Conservation (phyloP, 2,797 vertebrate genomes). For the Lates japonicus region DNA sequence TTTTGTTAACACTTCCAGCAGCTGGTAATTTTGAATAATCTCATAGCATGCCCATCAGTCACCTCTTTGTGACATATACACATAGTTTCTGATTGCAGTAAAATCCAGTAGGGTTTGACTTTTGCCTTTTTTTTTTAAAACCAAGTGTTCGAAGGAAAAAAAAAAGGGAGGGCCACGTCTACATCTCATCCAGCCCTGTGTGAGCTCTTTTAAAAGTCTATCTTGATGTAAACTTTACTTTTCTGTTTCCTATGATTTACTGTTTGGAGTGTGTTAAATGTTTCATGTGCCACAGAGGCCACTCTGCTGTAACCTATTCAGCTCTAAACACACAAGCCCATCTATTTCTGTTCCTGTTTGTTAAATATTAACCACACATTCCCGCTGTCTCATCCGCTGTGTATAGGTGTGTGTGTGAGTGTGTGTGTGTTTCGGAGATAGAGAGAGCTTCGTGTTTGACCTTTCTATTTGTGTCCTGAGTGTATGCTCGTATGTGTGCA, state of each 20-base stretch:
- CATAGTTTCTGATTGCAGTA: slow-evolving; percentile 20
- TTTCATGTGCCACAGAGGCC: slow-evolving; percentile 82
- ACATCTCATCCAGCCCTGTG: slow-evolving; percentile 36
- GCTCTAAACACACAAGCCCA: slow-evolving; percentile 79
- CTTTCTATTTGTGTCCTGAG: slow-evolving; percentile 61
- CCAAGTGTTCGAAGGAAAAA: not conserved
- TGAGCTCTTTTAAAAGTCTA: slow-evolving; percentile 74
- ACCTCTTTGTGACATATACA: slow-evolving; percentile 22
- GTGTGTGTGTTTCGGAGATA: slow-evolving; percentile 48
- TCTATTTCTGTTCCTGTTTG: slow-evolving; percentile 85
- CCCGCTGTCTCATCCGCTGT: slow-evolving; percentile 74
- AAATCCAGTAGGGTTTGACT: not conserved
- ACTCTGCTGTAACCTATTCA: slow-evolving; percentile 78
- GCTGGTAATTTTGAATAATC: slow-evolving; percentile 24
- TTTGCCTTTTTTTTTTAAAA: slow-evolving; percentile 5
- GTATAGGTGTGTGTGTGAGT: slow-evolving; percentile 55
- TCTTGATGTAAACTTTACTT: slow-evolving; percentile 81
- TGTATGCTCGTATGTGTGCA: slow-evolving; percentile 5
- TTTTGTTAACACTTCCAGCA: slow-evolving; percentile 21
- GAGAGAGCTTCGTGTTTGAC: slow-evolving; percentile 50
- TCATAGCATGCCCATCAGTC: slow-evolving; percentile 26
- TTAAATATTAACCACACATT: slow-evolving; percentile 87
- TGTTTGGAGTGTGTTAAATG: slow-evolving; percentile 82
- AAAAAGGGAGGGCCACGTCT: slow-evolving; percentile 4
- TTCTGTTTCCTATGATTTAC: slow-evolving; percentile 83